Base-by-base conservation (phyloP, 2,113 vertebrate genomes). In the Scytalopus superciliaris region DNA sequence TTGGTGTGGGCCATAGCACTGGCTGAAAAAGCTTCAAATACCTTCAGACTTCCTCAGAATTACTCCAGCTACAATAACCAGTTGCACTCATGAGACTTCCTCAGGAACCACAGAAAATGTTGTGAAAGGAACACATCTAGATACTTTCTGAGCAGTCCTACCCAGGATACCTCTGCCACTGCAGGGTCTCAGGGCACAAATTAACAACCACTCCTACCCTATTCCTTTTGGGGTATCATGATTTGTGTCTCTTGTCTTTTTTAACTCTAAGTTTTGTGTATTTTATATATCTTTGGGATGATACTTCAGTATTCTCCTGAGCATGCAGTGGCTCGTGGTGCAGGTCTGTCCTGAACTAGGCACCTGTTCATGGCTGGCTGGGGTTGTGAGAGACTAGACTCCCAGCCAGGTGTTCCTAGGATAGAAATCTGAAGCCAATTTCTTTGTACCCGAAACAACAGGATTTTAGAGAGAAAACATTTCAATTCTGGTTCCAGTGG, bases 41-140 rank as follows among this genome's bases (percentile, higher is more conserved):
- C 14, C 62, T 74, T 52, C 37, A 42, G 45, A 42, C 44, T 84
- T 72, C 56, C 77, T 75, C 59, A 78, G 74, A 89, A 87, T 72
- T 47, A 49, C 40, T 80, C 47, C 2, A 1, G 17, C 42, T 37
- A 16, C 55, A 59, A 63, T 5, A 76, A 52, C 3, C 35, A 52
- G 81, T 27, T 0, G 0, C 55, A 81, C 47, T 45, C 50, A 33
- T 4, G 19, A 0, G 0, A 44, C 44, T 52, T 63, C 75, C 73
- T 62, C 33, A 85, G 63, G 63, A 82, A 57, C 33, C 3, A 1
- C 53, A 66, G 64, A 42, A 59, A 50, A 35, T 84, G 88, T 88
- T 67, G 19, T 22, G 33, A 52, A 53, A 76, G 24, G 44, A 79
- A 80, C 62, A 28, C 44, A 81, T 7, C 30, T 68, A 47, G 33